phyloP scores from a whole-genome alignment of 2,113 vertebrate genomes.

The Lophochroa leadbeateri region DNA sequence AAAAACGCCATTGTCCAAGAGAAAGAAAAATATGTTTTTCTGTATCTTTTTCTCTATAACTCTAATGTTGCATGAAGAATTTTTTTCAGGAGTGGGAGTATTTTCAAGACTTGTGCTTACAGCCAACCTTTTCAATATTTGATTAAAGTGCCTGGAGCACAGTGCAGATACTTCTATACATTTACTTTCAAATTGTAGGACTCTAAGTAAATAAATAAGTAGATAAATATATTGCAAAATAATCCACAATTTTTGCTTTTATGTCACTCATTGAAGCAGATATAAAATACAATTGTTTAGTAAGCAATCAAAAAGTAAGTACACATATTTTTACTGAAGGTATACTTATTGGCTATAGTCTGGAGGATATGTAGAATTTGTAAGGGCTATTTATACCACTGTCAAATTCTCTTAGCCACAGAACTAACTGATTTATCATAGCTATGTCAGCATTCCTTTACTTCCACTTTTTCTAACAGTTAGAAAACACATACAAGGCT shows the following conservation, averaged over 20 bases:
- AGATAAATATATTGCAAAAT: neutral
- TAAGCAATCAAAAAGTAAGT: conserved; percentile 10
- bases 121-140: neutral
- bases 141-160: neutral
- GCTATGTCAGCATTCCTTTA: conserved; percentile 32
- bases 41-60: neutral
- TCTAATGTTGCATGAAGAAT: neutral
- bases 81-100: neutral
- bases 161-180: neutral
- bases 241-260: neutral
- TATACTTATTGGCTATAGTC: neutral
- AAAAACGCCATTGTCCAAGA: neutral
- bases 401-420: conserved; percentile 40
- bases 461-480: conserved; percentile 12
- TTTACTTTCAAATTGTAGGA: neutral
- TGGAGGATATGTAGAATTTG: conserved; percentile 32
- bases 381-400: conserved; percentile 56
- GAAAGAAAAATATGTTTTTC: neutral
- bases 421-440: conserved; percentile 66
- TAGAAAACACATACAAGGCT: conserved; percentile 7
- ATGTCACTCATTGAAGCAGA: neutral
- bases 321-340: neutral
- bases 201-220: neutral
- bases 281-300: neutral
- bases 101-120: neutral